Base-by-base conservation (phyloP, 1,140 invertebrate genomes). In the Pseudomyrmex dendroicus region DNA sequence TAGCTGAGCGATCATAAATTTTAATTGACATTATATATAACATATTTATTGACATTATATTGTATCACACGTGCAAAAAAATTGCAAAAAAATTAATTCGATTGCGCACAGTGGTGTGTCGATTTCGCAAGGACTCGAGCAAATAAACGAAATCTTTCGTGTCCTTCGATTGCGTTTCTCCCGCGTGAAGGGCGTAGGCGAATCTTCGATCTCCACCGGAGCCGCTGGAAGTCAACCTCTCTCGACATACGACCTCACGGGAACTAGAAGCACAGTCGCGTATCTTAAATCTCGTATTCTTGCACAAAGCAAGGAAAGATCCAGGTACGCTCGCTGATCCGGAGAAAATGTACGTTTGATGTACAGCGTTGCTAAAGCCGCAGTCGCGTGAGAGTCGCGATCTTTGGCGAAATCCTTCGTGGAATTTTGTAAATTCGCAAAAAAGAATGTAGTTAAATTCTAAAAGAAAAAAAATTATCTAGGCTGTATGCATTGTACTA, bases 281-380 rank as follows among this genome's bases (percentile, higher is more conserved):
- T 92, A 93, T 93, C 92, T 93, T 90, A 89, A 89, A 93, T 93
- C 92, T 93, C 92, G 93, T 93, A 91, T 91, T 89, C 89, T 90
- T 89, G 89, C 88, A 89, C 87, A 63, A 64, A 77, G 86, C 73
- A 48, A 66, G 83, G 88, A 89, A 86, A 82, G 89, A 88, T 84
- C 90, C 86, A 90, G 88, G 86, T 84, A 88, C 73, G 84, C 86
- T 73, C 82, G 89, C 85, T 85, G 88, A 90, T 89, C 86, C 86
- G 56, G 62, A 82, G 62, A 82, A 82, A 87, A 86, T 88, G 89
- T 91, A 90, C 88, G 82, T 91, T 91, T 91, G 89, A 91, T 91
- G 86, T 89, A 91, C 89, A 84, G 66, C 82, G 68, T 13, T 72
- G 50, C 35, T 15, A 59, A 20, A 20, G 35, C 74, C 86, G 52